Conservation (phyloP, 2,888 invertebrate species). For the Lacanobia oleracea region DNA sequence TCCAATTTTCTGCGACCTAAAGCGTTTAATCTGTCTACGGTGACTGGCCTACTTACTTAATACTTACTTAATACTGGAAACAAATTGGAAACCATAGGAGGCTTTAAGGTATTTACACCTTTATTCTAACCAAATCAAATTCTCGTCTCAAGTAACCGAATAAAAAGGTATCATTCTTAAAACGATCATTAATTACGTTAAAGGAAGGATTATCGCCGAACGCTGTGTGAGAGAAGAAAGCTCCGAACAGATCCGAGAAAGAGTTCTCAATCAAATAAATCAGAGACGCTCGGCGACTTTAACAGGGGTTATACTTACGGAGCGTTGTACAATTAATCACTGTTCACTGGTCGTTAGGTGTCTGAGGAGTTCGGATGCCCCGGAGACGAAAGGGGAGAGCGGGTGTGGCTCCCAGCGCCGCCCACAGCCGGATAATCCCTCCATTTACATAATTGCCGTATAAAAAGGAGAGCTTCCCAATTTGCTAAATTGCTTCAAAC, state of each 20-base stretch:
- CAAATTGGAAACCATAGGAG: no score
- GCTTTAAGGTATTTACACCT: no score
- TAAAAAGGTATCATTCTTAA: conserved; percentile 46
- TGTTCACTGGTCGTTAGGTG: conserved; percentile 84
- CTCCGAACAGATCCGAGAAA: conserved; percentile 80
- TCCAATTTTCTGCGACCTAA: no score
- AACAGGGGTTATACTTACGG: conserved; percentile 70
- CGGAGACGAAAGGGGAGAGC: conserved; percentile 84
- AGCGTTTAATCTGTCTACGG: no score
- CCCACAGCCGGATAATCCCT: conserved; percentile 89
- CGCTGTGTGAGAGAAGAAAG: conserved; percentile 70
- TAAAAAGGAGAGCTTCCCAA: conserved; percentile 90
- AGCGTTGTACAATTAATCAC: conserved; percentile 85
- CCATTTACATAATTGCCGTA: conserved; percentile 91
- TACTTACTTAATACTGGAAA: no score
- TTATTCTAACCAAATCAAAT: conserved; percentile 8
- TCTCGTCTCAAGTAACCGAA: conserved; percentile 12
- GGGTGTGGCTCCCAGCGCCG: conserved; percentile 86
- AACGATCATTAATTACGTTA: conserved; percentile 67
- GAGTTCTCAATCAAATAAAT: conserved; percentile 87
- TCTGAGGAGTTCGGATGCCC: conserved; percentile 80
- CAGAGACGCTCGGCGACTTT: conserved; percentile 76
- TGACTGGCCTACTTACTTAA: no score
- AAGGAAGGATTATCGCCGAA: conserved; percentile 65
- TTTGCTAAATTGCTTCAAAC: conserved; percentile 90